These are phyloP conservation scores for Hoplodrina blanda DNA, from an alignment of 2,888 invertebrate genomes.

Conservation along the genomic window DNA sequence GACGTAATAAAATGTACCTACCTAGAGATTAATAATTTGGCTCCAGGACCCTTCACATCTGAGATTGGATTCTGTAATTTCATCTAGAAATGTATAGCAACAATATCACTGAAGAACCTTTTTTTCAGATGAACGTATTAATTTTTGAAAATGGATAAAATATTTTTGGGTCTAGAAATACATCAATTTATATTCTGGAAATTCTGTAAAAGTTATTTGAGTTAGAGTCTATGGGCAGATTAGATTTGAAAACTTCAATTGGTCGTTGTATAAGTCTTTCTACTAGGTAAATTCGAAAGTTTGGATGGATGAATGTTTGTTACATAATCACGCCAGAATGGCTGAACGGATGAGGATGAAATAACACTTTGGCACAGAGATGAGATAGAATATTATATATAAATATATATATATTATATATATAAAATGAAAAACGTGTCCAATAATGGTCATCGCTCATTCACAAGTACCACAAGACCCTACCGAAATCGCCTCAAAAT, in stretches of 20 bases:
- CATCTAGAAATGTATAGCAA: conserved; percentile 43
- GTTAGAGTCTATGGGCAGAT: neutral
- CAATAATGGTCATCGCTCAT: neutral
- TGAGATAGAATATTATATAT: too few relatives aligned
- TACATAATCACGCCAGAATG: too few relatives aligned
- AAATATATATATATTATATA: too few relatives aligned
- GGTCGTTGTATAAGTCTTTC: too few relatives aligned
- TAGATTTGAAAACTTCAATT: too few relatives aligned
- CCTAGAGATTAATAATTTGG: conserved; percentile 33
- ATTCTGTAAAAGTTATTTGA: neutral
- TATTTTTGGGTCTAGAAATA: neutral
- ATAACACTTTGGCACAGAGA: too few relatives aligned
- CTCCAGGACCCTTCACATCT: conserved; percentile 35
- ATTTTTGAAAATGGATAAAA: conserved; percentile 16
- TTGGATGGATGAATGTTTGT: too few relatives aligned
- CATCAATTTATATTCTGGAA: neutral
- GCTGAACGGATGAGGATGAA: too few relatives aligned
- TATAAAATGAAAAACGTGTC: neutral
- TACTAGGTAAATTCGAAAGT: too few relatives aligned
- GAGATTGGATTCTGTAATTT: conserved; percentile 52
- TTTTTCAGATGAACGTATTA: conserved; percentile 15
- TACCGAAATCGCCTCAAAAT: too few relatives aligned
- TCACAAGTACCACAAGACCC: too few relatives aligned
- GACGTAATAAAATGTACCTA: conserved; percentile 33
- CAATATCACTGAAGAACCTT: conserved; percentile 23